Base-by-base conservation (phyloP, 2,888 invertebrate species). In the Leptarthrus brevirostris region DNA sequence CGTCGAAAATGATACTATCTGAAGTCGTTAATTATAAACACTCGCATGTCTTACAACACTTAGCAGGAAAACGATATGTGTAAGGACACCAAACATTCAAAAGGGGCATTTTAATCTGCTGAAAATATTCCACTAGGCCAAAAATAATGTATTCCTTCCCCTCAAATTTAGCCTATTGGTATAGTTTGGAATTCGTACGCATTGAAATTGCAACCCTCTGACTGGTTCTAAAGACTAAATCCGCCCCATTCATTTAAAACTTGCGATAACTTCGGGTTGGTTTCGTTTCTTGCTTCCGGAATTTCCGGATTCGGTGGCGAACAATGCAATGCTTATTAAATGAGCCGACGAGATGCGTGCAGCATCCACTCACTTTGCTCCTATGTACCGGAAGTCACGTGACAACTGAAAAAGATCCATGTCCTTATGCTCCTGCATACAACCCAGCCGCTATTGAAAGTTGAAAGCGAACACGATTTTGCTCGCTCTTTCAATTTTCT, bases 241-340 rank as follows among this genome's bases (percentile, higher is more conserved):
- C n/a, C 64, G 47, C n/a, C 64, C 69, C 52, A 26, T 20, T 69
- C 69, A 18, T 69, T 69, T 52, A 49, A 52, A 69, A 69, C 22
- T 69, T 34, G 69, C 49, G 52, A 69, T 52, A 69, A 69, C 69
- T 69, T 52, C 22, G 69, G 22, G 52, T 69, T 34, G 14, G 69
- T 69, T 69, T 69, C 69, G 69, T 69, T 69, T 52, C 36, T 52
- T 69, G n/a, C 69, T 69, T 52, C 69, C 69, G 69, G 69, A 3
- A 8, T 14, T 69, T 69, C 69, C 69, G 69, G 69, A 69, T 52
- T 52, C 52, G n/a, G 52, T 30, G 30, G 52, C 18, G 69, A 70
- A 74, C 74, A 74, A 74, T 74, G 49, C 12, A 69, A 26, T 18
- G 47, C 44, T 74, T 70, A 66, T 73, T 73, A 70, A 70, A 74